Base-by-base conservation (phyloP, 1,140 invertebrate species). In the Diorhabda carinulata region DNA sequence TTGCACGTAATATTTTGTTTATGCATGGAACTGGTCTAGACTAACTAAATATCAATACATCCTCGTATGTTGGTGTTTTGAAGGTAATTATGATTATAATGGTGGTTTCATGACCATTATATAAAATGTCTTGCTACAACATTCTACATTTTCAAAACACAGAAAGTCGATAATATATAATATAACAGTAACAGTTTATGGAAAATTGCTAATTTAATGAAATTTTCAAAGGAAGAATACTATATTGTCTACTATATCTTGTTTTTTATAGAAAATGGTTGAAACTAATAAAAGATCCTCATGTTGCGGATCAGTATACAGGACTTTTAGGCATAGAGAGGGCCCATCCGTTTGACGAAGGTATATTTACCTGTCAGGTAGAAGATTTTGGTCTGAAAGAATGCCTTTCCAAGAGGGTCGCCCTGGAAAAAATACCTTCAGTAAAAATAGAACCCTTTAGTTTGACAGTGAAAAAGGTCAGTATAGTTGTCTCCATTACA, bases 321-420 rank as follows among this genome's bases (percentile, higher is more conserved):
- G 89, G 90, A 2, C 78, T 90, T 10, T 81, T 93, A 65, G 88
- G 87, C 0, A 86, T 93, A 58, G 86, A 87, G 42, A 87, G 86
- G 74, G 88, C 90, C 0, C 86, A 85, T 52, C 81, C 84, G 41
- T 81, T 89, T 6, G 92, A 93, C 76, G 84, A 86, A 8, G 92
- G 92, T 42, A 82, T 86, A 44, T 92, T 91, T 81, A 90, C 89
- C 3, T 93, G 92, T 76, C 85, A 87, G 70, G 86, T 90, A 8
- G 84, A 86, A n/a, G 90, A 92, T 73, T 88, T 87, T 80, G 89
- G 87, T n/a, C 81, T 90, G 8, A 86, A 92, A 66, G 87, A 92
- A 68, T 93, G 92, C 77, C 86, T 89, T 70, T 88, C 88, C 9
- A 81, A 90, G 56, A 83, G 86, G 43, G 81, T 93, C 8, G 84